Conservation (phyloP, 1,140 invertebrate genomes). For the Drosophila santomea region DNA sequence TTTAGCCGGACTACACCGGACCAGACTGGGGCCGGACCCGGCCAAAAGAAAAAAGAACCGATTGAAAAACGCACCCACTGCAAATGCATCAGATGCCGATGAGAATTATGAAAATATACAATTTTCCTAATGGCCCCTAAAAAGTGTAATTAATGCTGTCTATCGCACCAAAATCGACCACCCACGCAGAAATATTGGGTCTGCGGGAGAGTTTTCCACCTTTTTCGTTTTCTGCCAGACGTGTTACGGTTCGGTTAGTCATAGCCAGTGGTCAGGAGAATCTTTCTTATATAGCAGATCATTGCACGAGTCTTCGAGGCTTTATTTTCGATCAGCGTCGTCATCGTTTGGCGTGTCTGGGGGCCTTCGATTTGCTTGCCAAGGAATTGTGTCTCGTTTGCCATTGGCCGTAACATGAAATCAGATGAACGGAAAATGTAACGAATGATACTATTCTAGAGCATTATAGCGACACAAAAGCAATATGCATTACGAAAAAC, state of each 20-base stretch:
- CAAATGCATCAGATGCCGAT: slow-evolving; percentile 2
- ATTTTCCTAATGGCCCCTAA: slow-evolving; percentile 35
- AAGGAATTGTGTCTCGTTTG: slow-evolving; percentile 27
- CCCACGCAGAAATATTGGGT: not conserved
- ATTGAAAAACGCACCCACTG: slow-evolving; percentile 15
- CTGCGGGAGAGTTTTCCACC: not conserved
- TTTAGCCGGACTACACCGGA: slow-evolving; percentile 56
- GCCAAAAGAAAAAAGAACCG: slow-evolving; percentile 21
- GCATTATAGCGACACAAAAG: not conserved
- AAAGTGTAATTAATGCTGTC: slow-evolving; percentile 28
- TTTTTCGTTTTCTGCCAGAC: slow-evolving; percentile 24
- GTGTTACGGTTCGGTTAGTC: slow-evolving; percentile 6
- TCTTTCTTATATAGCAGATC: slow-evolving; percentile 6
- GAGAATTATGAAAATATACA: slow-evolving; percentile 25
- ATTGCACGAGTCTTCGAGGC: slow-evolving; percentile 16
- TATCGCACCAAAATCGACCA: slow-evolving; percentile 16
- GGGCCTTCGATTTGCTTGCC: slow-evolving; percentile 41
- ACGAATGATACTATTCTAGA: not conserved
- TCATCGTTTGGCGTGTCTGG: slow-evolving; percentile 52
- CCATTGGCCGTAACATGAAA: slow-evolving; percentile 25
- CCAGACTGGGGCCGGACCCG: slow-evolving; percentile 41
- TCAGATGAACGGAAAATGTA: not conserved
- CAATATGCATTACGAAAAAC: not conserved
- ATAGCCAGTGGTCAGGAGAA: slow-evolving; percentile 14
- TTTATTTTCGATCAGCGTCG: slow-evolving; percentile 62